Conservation (phyloP, 2,113 vertebrate genomes). For the Rhinopomastus cyanomelas region DNA sequence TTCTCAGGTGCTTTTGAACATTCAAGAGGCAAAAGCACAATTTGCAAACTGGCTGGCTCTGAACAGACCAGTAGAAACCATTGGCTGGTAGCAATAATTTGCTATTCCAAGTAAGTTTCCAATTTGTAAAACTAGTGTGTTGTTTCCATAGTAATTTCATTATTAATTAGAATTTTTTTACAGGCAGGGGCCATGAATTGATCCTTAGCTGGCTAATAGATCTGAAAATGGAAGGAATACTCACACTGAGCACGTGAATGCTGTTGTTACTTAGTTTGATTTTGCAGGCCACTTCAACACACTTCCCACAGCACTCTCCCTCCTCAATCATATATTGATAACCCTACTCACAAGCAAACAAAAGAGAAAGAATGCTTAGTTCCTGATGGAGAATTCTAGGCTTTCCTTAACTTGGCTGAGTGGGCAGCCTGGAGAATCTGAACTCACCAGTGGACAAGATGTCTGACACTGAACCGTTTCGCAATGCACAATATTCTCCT, state of each 20-base stretch:
- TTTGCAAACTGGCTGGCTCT: background rate
- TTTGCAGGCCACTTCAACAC: conserved; percentile 75
- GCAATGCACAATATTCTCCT: conserved; percentile 64
- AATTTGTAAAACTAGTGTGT: background rate
- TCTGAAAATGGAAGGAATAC: background rate
- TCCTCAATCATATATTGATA: conserved; percentile 52
- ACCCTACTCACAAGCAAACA: conserved; percentile 67
- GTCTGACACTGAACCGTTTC: conserved; percentile 59
- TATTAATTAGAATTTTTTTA: background rate
- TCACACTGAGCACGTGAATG: conserved; percentile 61
- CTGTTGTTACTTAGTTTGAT: conserved; percentile 54
- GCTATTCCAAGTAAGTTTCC: background rate
- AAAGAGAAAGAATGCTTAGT: background rate
- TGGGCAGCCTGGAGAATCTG: background rate
- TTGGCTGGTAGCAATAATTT: background rate
- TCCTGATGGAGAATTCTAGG: background rate
- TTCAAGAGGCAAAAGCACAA: background rate
- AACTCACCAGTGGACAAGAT: conserved; percentile 72
- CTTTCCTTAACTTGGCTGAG: background rate
- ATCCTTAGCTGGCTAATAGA: background rate
- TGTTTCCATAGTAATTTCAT: background rate
- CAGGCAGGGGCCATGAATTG: background rate
- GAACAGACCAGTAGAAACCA: background rate
- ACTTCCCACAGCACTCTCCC: conserved; percentile 83
- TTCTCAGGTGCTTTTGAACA: background rate